Conservation (phyloP, 1,140 invertebrate genomes). For the Propsilocerus akamusi region DNA sequence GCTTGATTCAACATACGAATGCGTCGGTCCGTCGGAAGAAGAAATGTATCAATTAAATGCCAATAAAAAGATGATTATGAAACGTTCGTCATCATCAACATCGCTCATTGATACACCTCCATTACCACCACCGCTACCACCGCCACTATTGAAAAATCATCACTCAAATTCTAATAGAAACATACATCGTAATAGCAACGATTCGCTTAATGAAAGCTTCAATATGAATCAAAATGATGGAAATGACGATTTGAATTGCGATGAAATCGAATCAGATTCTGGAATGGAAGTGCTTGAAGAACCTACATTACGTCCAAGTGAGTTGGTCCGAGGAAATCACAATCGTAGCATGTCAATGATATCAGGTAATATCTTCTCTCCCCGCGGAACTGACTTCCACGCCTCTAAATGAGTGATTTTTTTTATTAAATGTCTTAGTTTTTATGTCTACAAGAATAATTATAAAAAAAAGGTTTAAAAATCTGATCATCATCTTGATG, state of each 20-base stretch:
- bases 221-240: background rate
- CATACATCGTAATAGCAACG: conserved; percentile 6
- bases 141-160: conserved; percentile 25
- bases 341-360: conserved; percentile 25
- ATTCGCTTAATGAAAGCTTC: background rate
- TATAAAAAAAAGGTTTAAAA: no score
- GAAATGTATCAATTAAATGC: conserved; percentile 21
- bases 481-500: no score
- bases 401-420: no score
- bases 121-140: conserved; percentile 42
- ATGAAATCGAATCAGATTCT: conserved; percentile 20
- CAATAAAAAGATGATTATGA: conserved; percentile 13
- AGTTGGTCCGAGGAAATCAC: conserved; percentile 29
- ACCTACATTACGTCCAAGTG: conserved; percentile 36
- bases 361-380: conserved; percentile 15
- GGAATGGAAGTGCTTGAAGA: conserved; percentile 35
- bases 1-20: conserved; percentile 19
- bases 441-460: no score
- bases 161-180: background rate
- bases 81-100: background rate
- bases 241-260: conserved; percentile 3
- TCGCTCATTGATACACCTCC: conserved; percentile 24
- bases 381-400: no score
- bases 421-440: no score
- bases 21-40: conserved; percentile 23